Evolutionary conservation across 2,797 vertebrate species (phyloP).

Genomic region (Adelosebastes latens): DNA sequence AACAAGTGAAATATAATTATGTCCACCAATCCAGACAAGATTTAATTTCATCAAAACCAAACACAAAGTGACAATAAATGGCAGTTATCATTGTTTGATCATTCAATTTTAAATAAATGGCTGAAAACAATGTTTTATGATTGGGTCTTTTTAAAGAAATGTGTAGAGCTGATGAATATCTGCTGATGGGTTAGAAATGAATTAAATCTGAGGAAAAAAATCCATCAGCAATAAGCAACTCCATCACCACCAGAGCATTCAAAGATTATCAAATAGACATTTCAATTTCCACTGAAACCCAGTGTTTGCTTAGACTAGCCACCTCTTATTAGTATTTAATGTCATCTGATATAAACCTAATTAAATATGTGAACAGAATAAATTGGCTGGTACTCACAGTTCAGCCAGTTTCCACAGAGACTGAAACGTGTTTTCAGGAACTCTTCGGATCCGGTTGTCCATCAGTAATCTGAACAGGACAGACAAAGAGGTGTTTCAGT

Average conservation of each 20-base stretch:
- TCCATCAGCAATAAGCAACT: neutral
- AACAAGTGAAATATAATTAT: neutral
- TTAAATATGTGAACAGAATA: neutral
- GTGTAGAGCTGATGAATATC: neutral
- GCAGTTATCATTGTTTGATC: neutral
- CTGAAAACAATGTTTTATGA: neutral
- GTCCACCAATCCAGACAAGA: neutral
- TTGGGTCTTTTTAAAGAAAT: neutral
- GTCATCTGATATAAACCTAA: neutral
- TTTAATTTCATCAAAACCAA: neutral
- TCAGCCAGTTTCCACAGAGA: constrained; percentile 83
- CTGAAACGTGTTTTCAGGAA: constrained; percentile 87
- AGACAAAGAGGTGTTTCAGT: neutral
- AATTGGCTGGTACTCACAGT: constrained; percentile 72
- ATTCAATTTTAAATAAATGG: neutral
- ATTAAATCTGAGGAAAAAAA: neutral
- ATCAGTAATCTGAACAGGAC: constrained; percentile 78
- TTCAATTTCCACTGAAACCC: neutral
- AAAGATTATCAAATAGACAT: neutral
- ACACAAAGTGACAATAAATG: neutral
- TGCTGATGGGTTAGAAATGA: neutral
- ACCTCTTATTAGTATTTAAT: neutral
- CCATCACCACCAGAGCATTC: neutral
- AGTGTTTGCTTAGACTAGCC: neutral
- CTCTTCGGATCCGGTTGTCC: constrained; percentile 83